These are phyloP conservation scores for Drosophila insularis DNA, from an alignment of 1,140 invertebrate species.

Conservation along the genomic window DNA sequence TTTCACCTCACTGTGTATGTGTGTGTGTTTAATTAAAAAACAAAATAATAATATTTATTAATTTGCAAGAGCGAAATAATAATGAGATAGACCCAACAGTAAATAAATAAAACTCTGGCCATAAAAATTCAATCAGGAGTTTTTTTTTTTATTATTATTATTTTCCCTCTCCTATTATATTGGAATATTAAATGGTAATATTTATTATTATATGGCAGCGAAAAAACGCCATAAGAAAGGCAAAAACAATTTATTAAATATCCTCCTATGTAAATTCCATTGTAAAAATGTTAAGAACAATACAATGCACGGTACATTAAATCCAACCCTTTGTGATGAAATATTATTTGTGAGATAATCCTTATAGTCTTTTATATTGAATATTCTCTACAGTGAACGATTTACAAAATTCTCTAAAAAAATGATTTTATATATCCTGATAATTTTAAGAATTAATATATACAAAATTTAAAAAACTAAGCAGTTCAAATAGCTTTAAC, in stretches of 20 bases:
- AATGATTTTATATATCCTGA: too few species aligned
- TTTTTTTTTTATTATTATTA: slow-evolving; percentile 19
- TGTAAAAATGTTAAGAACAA: background rate
- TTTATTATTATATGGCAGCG: slow-evolving; percentile 16
- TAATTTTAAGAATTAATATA: too few species aligned
- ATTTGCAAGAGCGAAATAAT: slow-evolving; percentile 12
- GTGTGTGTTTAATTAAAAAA: slow-evolving; percentile 6
- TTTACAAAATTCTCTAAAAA: too few species aligned
- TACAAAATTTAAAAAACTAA: too few species aligned
- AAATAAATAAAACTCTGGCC: slow-evolving; percentile 42
- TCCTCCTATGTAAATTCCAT: slow-evolving; percentile 21
- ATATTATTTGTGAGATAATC: too few species aligned
- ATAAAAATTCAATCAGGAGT: slow-evolving; percentile 59
- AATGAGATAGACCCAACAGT: slow-evolving; percentile 27
- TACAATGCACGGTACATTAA: too few species aligned
- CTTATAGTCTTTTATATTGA: too few species aligned
- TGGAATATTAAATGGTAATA: slow-evolving; percentile 24
- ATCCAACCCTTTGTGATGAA: too few species aligned
- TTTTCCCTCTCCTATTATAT: slow-evolving; percentile 9
- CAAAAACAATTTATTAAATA: slow-evolving; percentile 47
- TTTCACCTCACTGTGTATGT: background rate
- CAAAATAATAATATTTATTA: slow-evolving; percentile 10
- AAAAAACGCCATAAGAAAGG: slow-evolving; percentile 41
- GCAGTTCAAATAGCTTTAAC: too few species aligned
- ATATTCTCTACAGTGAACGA: too few species aligned